phyloP scores from a whole-genome alignment of 1,140 invertebrate species.

The Cryptotermes secundus region DNA sequence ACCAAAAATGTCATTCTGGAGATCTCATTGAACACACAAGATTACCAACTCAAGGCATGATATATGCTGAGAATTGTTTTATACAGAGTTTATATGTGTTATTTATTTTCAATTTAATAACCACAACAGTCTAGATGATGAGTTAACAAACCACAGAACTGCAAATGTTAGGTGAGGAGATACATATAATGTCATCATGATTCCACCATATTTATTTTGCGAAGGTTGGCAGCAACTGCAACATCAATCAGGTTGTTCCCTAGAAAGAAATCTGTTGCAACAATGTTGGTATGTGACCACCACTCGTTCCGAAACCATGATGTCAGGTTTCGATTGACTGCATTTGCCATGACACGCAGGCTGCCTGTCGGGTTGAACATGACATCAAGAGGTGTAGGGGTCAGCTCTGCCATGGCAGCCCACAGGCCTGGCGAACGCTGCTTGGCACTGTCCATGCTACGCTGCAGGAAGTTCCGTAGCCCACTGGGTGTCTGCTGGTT shows the following conservation, averaged over 20 bases:
- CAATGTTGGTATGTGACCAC: constrained; percentile 67
- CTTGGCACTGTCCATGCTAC: constrained; percentile 47
- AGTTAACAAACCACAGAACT: no score
- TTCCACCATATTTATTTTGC: constrained; percentile 26
- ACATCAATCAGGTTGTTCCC: constrained; percentile 72
- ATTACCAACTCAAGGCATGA: no score
- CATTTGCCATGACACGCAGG: constrained; percentile 67
- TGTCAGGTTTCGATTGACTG: constrained; percentile 67
- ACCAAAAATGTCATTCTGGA: no score
- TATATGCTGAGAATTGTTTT: no score
- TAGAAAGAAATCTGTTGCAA: constrained; percentile 76
- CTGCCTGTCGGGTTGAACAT: constrained; percentile 61
- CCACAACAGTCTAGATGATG: no score
- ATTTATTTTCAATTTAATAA: no score
- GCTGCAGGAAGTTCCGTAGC: constrained; percentile 59
- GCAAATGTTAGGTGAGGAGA: no score
- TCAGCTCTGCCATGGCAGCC: constrained; percentile 80
- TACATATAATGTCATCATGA: not conserved
- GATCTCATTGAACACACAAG: no score
- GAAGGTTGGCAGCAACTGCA: constrained; percentile 60
- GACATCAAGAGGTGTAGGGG: constrained; percentile 67
- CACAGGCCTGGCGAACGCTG: constrained; percentile 55
- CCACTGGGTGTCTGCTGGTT: constrained; percentile 54
- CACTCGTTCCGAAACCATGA: constrained; percentile 62
- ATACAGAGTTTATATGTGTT: no score